These are phyloP conservation scores for Hydrotaea cyrtoneurina DNA, from an alignment of 2,888 invertebrate genomes.

Conservation along the genomic window DNA sequence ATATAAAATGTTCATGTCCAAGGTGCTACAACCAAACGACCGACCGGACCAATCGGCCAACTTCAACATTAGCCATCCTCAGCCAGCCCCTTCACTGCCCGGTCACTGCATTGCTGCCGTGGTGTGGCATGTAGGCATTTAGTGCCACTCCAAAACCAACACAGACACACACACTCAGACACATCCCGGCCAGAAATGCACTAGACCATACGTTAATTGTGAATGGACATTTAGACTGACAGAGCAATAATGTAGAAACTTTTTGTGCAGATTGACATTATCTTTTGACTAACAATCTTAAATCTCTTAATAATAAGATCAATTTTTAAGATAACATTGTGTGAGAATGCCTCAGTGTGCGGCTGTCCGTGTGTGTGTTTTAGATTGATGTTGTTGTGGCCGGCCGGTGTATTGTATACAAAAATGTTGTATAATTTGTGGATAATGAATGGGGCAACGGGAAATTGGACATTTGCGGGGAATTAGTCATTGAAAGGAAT, in stretches of 20 bases:
- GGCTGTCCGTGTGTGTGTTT: slow-evolving; percentile 46
- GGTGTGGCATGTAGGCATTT: slow-evolving; percentile 45
- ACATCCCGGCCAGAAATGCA: neutral
- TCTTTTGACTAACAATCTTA: slow-evolving; percentile 64
- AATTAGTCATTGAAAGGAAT: slow-evolving; percentile 38
- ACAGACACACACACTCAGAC: neutral
- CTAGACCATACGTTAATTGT: slow-evolving; percentile 59
- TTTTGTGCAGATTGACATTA: slow-evolving; percentile 65
- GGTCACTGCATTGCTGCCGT: neutral
- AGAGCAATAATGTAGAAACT: slow-evolving; percentile 66
- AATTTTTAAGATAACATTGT: slow-evolving; percentile 53
- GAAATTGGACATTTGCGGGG: slow-evolving; percentile 17
- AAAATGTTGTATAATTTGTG: slow-evolving; percentile 50
- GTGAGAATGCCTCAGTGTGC: slow-evolving; percentile 46
- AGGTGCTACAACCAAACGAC: slow-evolving; percentile 56
- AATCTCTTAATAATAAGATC: slow-evolving; percentile 68
- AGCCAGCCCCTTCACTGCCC: neutral
- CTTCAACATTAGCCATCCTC: slow-evolving; percentile 24
- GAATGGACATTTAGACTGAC: slow-evolving; percentile 67
- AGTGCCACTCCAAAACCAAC: slow-evolving; percentile 50
- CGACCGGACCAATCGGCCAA: slow-evolving; percentile 36
- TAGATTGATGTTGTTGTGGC: neutral
- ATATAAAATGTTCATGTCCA: slow-evolving; percentile 67
- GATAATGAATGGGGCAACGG: slow-evolving; percentile 48
- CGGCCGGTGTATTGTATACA: slow-evolving; percentile 34